Conservation (phyloP, 1,140 invertebrate genomes). For the Anagrus nilaparvatae region DNA sequence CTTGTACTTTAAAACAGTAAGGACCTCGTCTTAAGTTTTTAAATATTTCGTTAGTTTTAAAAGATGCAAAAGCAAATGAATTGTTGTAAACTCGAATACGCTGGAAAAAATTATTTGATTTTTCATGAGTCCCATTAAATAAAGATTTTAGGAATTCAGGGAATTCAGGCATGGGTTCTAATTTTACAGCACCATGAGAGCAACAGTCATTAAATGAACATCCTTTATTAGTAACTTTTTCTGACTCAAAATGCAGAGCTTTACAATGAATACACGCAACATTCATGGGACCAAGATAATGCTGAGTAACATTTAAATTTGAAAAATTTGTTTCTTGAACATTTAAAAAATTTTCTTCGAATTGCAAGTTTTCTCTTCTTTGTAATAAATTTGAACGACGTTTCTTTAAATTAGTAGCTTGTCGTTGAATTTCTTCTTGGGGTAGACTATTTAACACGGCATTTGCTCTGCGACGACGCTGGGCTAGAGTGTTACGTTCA, state of each 20-base stretch:
- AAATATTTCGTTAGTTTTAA: not conserved
- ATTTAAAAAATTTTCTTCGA: too few relatives aligned
- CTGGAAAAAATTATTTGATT: constrained; percentile 2
- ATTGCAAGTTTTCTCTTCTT: too few relatives aligned
- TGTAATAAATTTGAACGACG: too few relatives aligned
- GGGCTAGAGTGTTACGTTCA: too few relatives aligned
- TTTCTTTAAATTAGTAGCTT: too few relatives aligned
- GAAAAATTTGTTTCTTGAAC: too few relatives aligned
- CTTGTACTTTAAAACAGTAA: constrained; percentile 3
- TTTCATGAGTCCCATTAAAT: not conserved
- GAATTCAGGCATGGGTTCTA: not conserved
- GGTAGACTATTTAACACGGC: too few relatives aligned
- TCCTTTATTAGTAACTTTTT: constrained; percentile 9
- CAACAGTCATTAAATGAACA: constrained; percentile 4
- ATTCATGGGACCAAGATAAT: constrained; percentile 5
- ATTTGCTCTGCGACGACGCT: too few relatives aligned
- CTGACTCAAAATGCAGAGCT: constrained; percentile 1
- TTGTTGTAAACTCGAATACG: constrained; percentile 1
- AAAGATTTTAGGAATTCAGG: not conserved
- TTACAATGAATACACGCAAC: constrained; percentile 3
- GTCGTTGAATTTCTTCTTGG: too few relatives aligned
- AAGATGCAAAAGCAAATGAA: not conserved
- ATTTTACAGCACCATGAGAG: constrained; percentile 1
- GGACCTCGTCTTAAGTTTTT: not conserved
- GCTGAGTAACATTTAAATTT: too few relatives aligned